A percentile compares a stretch with the other conserved stretches of the same genome.
These are phyloP conservation scores for Brienomyrus longianalis DNA, from an alignment of 2,113 vertebrate species.

Conservation along the genomic window DNA sequence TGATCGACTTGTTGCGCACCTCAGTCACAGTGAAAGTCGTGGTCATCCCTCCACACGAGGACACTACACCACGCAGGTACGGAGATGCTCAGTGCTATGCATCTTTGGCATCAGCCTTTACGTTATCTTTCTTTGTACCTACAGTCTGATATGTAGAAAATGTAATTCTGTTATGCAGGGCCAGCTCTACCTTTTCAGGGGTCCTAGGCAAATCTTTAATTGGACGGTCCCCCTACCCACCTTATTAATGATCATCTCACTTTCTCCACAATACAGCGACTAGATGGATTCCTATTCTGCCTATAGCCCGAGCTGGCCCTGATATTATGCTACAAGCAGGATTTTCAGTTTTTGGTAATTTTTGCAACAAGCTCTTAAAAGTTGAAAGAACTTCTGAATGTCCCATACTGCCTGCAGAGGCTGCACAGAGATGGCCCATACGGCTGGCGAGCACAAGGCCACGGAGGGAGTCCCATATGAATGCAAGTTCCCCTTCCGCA, in stretches of 20 bases:
- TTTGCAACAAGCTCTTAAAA: not conserved
- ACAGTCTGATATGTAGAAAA: not conserved
- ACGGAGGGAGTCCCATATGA: slow-evolving; percentile 84
- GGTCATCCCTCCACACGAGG: slow-evolving; percentile 91
- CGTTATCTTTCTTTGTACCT: not conserved
- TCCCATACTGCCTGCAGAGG: slow-evolving; percentile 58
- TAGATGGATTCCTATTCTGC: not conserved
- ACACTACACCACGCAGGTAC: slow-evolving; percentile 92
- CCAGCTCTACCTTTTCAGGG: not conserved
- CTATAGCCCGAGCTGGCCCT: not conserved
- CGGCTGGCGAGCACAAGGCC: slow-evolving; percentile 90
- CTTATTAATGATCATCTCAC: not conserved
- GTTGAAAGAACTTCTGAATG: not conserved
- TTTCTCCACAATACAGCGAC: not conserved
- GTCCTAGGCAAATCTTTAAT: not conserved
- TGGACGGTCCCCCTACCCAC: not conserved
- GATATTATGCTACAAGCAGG: not conserved
- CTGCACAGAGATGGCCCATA: slow-evolving; percentile 86
- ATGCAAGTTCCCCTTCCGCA: slow-evolving; percentile 95
- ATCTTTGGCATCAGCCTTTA: not conserved
- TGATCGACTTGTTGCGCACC: slow-evolving; percentile 94
- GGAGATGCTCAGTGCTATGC: not conserved
- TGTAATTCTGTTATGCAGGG: not conserved
- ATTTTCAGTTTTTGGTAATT: not conserved
- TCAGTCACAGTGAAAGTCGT: slow-evolving; percentile 90